phyloP scores from a whole-genome alignment of 2,888 invertebrate species.

The Pollenia angustigena region DNA sequence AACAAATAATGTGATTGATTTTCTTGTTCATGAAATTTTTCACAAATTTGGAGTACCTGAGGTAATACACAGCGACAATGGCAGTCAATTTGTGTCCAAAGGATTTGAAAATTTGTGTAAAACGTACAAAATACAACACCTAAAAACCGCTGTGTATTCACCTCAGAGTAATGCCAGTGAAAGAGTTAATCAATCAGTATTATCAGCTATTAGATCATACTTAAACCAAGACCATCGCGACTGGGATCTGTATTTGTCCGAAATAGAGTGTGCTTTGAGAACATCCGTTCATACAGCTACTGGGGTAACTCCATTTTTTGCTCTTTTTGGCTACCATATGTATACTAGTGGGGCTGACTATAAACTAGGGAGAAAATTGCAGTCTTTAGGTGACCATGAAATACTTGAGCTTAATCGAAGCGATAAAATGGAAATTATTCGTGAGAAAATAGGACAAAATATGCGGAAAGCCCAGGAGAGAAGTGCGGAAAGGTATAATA shows the following conservation, averaged over 20 bases:
- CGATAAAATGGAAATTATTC: too few species aligned
- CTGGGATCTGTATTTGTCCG: neutral
- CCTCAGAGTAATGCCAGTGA: neutral
- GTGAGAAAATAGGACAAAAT: too few species aligned
- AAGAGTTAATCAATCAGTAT: neutral
- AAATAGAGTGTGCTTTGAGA: neutral
- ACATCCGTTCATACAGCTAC: neutral
- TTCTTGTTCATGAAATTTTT: neutral
- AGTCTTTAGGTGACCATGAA: too few species aligned
- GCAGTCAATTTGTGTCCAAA: neutral
- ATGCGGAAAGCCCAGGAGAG: too few species aligned
- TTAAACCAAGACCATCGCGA: conserved; percentile 2
- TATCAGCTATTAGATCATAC: neutral
- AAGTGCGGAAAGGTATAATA: too few species aligned
- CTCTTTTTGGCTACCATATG: too few species aligned
- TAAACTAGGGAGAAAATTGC: too few species aligned
- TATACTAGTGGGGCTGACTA: too few species aligned
- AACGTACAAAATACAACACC: neutral
- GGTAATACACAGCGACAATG: neutral
- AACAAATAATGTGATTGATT: too few species aligned
- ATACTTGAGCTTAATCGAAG: too few species aligned
- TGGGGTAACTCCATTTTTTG: too few species aligned
- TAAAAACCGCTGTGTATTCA: neutral
- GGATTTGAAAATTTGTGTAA: neutral
- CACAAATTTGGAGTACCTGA: conserved; percentile 1